Conservation (phyloP, 1,140 invertebrate species). For the Rhagoletis zephyria region DNA sequence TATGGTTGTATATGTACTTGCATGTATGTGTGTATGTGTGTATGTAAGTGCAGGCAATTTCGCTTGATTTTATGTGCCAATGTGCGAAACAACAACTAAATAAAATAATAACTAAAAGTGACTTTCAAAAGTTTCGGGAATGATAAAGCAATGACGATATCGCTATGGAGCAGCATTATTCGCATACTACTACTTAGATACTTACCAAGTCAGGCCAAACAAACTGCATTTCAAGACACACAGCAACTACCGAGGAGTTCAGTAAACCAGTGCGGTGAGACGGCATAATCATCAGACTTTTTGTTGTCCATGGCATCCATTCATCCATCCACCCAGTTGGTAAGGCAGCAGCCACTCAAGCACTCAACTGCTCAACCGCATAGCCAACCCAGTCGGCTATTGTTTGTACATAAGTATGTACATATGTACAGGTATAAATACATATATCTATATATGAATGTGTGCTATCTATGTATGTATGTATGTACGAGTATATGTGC, state of each 20-base stretch:
- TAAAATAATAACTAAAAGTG: conserved; percentile 45
- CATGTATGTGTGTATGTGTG: not conserved
- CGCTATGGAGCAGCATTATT: not conserved
- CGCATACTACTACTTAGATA: not conserved
- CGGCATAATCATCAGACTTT: not conserved
- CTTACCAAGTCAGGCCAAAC: not conserved
- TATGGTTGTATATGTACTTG: not conserved
- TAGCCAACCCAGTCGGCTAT: conserved; percentile 36
- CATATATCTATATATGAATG: not conserved
- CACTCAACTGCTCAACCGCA: not conserved
- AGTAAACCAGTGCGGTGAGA: not conserved
- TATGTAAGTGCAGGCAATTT: not conserved
- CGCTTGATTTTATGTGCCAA: not conserved
- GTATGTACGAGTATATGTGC: not conserved
- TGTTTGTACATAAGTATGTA: not conserved
- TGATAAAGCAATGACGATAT: conserved; percentile 13
- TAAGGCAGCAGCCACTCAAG: conserved; percentile 47
- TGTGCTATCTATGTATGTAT: not conserved
- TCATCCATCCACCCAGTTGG: conserved; percentile 10
- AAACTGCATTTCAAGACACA: not conserved
- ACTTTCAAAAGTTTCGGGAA: conserved; percentile 19
- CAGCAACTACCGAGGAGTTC: not conserved
- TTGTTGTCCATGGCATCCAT: conserved; percentile 19
- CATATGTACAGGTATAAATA: not conserved
- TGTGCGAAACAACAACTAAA: conserved; percentile 6